Conservation (phyloP, 2,113 vertebrate genomes). For the Lathamus discolor region DNA sequence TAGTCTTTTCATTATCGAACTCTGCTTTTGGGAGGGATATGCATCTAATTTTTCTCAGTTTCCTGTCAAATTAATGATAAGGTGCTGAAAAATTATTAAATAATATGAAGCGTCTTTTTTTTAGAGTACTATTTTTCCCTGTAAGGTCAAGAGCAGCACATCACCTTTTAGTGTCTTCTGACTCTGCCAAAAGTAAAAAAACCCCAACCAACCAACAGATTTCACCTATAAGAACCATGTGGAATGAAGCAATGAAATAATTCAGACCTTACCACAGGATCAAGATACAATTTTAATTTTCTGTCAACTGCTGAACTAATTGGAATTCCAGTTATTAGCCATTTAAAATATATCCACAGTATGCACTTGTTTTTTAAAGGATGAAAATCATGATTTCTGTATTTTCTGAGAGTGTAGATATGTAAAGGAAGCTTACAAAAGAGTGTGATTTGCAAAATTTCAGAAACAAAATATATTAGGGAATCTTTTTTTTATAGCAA, state of each 20-base stretch:
- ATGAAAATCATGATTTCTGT: not conserved
- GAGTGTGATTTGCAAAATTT: not conserved
- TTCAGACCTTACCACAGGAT: not conserved
- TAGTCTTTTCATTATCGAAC: not conserved
- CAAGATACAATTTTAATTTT: not conserved
- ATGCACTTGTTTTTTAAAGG: not conserved
- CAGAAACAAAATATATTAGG: not conserved
- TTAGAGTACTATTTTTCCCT: not conserved
- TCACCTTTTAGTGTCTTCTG: not conserved
- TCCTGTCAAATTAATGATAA: not conserved
- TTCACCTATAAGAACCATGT: not conserved
- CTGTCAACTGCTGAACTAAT: not conserved
- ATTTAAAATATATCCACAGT: not conserved
- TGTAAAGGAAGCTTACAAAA: not conserved
- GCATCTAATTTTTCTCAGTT: not conserved
- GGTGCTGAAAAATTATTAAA: not conserved
- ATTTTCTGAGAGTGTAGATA: not conserved
- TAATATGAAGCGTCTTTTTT: not conserved
- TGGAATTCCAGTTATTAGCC: not conserved
- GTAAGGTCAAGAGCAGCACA: not conserved
- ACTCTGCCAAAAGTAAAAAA: not conserved
- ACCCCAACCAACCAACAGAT: not conserved
- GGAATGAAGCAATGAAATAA: not conserved
- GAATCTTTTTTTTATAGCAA: not conserved
- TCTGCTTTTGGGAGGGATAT: not conserved